Evolutionary conservation across 92 coral and sea anemone species (phyloP).

Genomic region (Palythoa grandis): DNA sequence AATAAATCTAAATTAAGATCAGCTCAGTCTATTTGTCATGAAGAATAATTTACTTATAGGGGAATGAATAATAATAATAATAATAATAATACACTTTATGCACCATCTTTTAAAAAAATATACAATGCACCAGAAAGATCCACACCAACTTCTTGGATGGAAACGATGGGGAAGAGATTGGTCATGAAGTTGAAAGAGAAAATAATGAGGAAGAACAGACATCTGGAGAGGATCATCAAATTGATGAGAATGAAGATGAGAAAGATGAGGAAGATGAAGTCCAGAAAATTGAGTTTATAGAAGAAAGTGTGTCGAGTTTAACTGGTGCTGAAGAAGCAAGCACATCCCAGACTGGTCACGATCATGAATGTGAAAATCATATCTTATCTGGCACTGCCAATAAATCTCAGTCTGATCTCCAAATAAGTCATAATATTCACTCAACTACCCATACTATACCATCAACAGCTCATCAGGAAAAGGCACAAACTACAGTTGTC

Average conservation of each 20-base stretch:
- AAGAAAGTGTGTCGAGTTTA: conserved; percentile 10
- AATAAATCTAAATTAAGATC: conserved; percentile 20
- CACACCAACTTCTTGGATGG: conserved; percentile 46
- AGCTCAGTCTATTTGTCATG: conserved; percentile 9
- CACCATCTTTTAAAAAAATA: too few species aligned
- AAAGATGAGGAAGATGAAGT: conserved; percentile 15
- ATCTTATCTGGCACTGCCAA: background rate
- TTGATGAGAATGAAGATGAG: conserved; percentile 26
- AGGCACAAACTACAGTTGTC: background rate
- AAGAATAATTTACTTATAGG: conserved; percentile 21
- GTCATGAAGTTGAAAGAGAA: background rate
- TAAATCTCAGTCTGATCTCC: conserved; percentile 6
- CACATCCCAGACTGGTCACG: background rate
- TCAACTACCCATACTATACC: conserved; percentile 6
- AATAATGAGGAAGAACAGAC: conserved; percentile 17
- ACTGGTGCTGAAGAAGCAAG: conserved; percentile 1
- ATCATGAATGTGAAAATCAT: conserved; percentile 11
- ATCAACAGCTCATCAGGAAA: conserved; percentile 11
- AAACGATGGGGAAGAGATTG: background rate
- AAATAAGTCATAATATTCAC: conserved; percentile 7
- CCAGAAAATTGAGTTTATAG: conserved; percentile 6
- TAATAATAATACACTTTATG: too few species aligned
- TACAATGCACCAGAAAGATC: conserved; percentile 37
- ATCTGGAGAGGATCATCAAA: conserved; percentile 29
- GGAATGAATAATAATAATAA: conserved; percentile 5